phyloP scores from a whole-genome alignment of 2,113 vertebrate genomes.

The Micromys minutus region DNA sequence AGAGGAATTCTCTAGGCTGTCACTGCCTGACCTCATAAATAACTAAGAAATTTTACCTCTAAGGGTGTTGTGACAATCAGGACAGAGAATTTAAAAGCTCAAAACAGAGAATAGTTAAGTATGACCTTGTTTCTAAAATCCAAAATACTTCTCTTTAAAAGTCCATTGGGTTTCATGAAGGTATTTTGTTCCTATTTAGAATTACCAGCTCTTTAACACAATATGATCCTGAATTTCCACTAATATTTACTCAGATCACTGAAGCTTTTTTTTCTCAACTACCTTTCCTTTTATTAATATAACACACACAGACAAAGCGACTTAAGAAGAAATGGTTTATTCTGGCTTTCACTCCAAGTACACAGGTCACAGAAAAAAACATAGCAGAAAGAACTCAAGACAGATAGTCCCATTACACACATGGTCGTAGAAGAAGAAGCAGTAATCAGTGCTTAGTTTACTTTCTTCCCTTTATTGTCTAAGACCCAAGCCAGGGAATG shows the following conservation, averaged over 20 bases:
- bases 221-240: background rate
- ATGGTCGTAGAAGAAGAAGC: background rate
- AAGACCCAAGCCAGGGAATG: too few species aligned
- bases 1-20: background rate
- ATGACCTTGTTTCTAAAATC: background rate
- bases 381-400: too few species aligned
- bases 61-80: background rate
- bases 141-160: background rate
- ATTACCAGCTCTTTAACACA: background rate
- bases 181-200: background rate
- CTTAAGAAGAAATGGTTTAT: background rate
- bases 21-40: background rate
- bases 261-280: background rate
- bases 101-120: background rate
- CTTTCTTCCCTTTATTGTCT: background rate
- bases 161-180: background rate
- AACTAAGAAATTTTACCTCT: background rate
- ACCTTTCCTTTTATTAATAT: background rate
- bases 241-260: background rate
- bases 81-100: background rate
- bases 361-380: too few species aligned
- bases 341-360: background rate
- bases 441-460: too few species aligned
- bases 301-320: background rate
- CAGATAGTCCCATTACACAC: background rate